Conservation (phyloP, 2,113 vertebrate genomes). For the Montifringilla adamsi region DNA sequence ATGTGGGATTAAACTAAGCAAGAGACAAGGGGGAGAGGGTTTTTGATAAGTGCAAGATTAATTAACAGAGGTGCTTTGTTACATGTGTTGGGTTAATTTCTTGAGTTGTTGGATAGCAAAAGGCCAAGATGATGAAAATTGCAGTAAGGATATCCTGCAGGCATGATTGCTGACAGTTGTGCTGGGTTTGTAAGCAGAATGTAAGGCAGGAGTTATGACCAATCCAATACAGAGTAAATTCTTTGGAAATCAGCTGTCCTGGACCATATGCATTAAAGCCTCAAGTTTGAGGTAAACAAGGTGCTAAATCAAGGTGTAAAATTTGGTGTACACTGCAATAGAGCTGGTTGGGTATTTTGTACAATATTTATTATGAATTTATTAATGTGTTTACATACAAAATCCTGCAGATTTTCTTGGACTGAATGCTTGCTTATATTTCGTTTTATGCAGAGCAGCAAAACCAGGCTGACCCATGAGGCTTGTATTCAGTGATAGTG, state of each 20-base stretch:
- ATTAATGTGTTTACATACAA: neutral
- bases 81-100: neutral
- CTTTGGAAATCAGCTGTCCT: neutral
- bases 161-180: neutral
- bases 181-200: neutral
- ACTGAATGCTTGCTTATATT: neutral
- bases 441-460: fast-evolving
- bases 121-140: neutral
- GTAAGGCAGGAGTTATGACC: neutral
- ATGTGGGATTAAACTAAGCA: neutral
- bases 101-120: neutral
- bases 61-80: neutral
- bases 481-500: neutral
- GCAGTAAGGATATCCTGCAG: neutral
- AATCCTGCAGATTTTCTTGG: neutral
- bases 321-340: neutral
- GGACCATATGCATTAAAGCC: neutral
- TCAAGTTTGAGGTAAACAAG: neutral
- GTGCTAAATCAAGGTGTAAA: neutral
- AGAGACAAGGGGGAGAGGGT: neutral
- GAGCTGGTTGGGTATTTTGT: neutral
- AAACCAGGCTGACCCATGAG: neutral
- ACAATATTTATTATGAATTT: neutral
- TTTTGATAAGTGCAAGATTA: neutral
- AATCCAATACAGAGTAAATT: neutral